These are phyloP conservation scores for Sternarchorhynchus goeldii DNA, from an alignment of 2,797 vertebrate species.

Conservation along the genomic window DNA sequence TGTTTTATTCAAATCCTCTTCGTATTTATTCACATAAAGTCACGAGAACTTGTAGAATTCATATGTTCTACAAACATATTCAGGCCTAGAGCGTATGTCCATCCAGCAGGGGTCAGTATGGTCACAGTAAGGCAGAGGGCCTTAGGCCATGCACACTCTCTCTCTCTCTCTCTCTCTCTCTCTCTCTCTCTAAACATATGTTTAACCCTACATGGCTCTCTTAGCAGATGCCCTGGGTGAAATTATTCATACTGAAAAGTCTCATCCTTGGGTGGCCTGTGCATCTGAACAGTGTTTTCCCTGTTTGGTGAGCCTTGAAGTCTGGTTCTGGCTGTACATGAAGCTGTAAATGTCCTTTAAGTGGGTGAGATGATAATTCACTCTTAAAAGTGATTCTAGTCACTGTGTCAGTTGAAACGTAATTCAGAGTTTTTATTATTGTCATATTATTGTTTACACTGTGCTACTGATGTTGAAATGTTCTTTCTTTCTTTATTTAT, in stretches of 20 bases:
- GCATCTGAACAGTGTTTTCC: slow-evolving; percentile 40
- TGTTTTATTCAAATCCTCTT: background rate
- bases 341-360: slow-evolving; percentile 33
- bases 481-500: background rate
- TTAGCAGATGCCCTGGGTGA: slow-evolving; percentile 46
- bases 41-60: slow-evolving; percentile 4
- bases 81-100: slow-evolving; percentile 53
- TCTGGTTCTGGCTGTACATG: slow-evolving; percentile 20
- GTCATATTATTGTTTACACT: background rate
- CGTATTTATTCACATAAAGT: background rate
- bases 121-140: slow-evolving; percentile 61
- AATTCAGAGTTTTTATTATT: background rate
- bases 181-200: slow-evolving; percentile 31
- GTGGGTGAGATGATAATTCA: slow-evolving; percentile 37
- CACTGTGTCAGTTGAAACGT: slow-evolving; percentile 3
- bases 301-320: slow-evolving; percentile 19
- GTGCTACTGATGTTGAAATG: background rate
- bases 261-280: slow-evolving; percentile 37
- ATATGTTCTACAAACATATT: slow-evolving; percentile 16
- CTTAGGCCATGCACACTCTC: slow-evolving; percentile 36
- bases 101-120: slow-evolving; percentile 80
- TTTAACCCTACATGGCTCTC: slow-evolving; percentile 32
- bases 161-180: slow-evolving; percentile 28
- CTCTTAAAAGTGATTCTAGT: slow-evolving; percentile 8
- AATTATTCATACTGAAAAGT: slow-evolving; percentile 48